Evolutionary conservation across 2,113 vertebrate species (phyloP), one percentile per base, ranked within the genome.

Genomic region (Sylvia atricapilla): DNA sequence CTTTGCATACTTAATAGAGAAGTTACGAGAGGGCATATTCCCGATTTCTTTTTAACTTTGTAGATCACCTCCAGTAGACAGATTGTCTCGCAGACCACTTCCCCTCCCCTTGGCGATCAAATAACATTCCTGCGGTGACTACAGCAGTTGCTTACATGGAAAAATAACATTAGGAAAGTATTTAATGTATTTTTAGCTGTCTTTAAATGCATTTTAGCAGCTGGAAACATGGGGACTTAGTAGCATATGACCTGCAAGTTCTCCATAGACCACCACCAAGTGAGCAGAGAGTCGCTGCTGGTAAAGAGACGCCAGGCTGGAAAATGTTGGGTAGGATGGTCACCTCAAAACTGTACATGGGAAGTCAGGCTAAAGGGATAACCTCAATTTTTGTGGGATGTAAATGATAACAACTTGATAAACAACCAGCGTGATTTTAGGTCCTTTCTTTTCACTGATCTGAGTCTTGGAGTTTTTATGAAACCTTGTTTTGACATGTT

Each of bases 171-270:
- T 96, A 96, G 95, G 93, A 96, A 93, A 96, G 80, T 95, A 97
- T 97, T 97, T 96, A 96, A 96, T 97, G 83, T 96, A 96, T 96
- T 97, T 97, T 96, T 96, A 97, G 95, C 94, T 82, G 80, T 96
- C 90, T 97, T 96, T 96, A 94, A 96, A 97, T 95, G 92, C 92
- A 91, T 94, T 94, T 97, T 96, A 95, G 95, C 96, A 96, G 92
- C 95, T 96, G 95, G 95, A 95, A 96, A 92, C 43, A 84, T 89
- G 94, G n/a, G 73, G 66, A 79, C n/a, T 76, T 82, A 82, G 86
- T 84, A 90, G 76, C 94, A 95, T 5, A 2, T 95, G 95, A 78
- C 86, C 64, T 86, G 35, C 58, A 52, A 43, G 52, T 37, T 81
- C 79, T 94, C 56, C 24, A 10, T 18, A 93, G 93, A 84, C 80